phyloP scores from a whole-genome alignment of 2,113 vertebrate genomes.

The Passer montanus region DNA sequence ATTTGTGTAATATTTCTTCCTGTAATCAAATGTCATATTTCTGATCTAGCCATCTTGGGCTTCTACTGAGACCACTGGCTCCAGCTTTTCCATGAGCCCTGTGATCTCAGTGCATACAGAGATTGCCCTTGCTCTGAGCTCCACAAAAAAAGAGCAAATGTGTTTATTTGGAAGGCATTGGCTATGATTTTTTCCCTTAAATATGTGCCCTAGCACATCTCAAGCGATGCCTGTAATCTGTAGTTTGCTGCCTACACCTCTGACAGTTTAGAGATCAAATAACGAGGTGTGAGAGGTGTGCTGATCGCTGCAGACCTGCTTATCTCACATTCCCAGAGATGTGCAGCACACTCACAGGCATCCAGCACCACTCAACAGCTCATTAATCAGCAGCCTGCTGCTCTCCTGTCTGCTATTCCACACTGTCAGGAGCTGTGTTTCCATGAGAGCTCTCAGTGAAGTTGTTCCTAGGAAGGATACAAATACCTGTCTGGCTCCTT shows the following conservation, averaged over 20 bases:
- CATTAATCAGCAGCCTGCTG: slow-evolving; percentile 52
- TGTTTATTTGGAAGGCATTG: background rate
- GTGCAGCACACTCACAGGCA: background rate
- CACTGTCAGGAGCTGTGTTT: background rate
- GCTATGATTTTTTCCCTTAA: background rate
- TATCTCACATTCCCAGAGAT: background rate
- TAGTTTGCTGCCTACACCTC: background rate
- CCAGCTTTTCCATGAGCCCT: background rate
- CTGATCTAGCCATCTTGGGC: background rate
- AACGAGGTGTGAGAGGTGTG: background rate
- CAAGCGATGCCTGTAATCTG: background rate
- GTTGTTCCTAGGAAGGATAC: background rate
- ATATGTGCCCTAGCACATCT: background rate
- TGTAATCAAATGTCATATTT: slow-evolving; percentile 1
- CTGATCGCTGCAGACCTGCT: background rate
- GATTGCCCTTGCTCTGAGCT: background rate
- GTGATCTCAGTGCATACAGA: background rate
- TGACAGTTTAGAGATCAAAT: background rate
- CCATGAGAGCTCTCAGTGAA: slow-evolving; percentile 9
- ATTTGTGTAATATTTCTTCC: slow-evolving; percentile 1
- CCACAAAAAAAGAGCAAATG: background rate
- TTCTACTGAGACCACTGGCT: background rate
- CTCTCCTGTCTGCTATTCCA: background rate
- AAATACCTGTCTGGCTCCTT: background rate
- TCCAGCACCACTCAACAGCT: background rate